A percentile compares a stretch with the other conserved stretches of the same genome.
phyloP scores from a whole-genome alignment of 2,888 invertebrate genomes.

The Polia nebulosa region DNA sequence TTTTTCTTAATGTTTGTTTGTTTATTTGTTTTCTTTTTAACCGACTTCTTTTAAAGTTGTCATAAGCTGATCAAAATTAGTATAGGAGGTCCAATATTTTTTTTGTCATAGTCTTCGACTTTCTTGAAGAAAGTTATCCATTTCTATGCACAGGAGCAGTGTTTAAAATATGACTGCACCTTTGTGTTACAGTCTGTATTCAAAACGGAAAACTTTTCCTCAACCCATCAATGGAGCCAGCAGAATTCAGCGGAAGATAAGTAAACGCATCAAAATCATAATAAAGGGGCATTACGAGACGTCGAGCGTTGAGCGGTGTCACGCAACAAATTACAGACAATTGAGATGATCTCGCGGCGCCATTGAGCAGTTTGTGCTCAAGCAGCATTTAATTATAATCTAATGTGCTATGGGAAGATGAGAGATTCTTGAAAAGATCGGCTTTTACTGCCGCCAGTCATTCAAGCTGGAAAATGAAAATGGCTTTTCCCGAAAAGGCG shows the following conservation, averaged over 20 bases:
- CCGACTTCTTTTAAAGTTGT: too few relatives aligned
- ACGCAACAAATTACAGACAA: conserved; percentile 69
- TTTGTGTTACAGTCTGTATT: not conserved
- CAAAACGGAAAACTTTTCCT: conserved; percentile 10
- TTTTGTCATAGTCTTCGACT: too few relatives aligned
- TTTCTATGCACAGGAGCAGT: too few relatives aligned
- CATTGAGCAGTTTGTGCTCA: conserved; percentile 53
- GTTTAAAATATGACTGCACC: too few relatives aligned
- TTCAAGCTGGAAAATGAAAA: not conserved
- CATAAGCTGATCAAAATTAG: too few relatives aligned
- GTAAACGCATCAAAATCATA: conserved; percentile 42
- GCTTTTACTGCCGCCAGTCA: conserved; percentile 1
- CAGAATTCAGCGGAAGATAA: conserved; percentile 5
- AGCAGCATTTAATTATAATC: conserved; percentile 67
- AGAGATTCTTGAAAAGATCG: conserved; percentile 22
- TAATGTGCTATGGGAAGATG: conserved; percentile 60
- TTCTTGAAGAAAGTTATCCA: too few relatives aligned
- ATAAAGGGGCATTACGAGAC: conserved; percentile 47
- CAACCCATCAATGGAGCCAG: conserved; percentile 31
- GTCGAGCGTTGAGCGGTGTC: conserved; percentile 50
- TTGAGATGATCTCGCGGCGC: conserved; percentile 63
- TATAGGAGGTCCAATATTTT: too few relatives aligned
- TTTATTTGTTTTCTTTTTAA: too few relatives aligned
- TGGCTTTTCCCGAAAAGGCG: rapidly evolving
- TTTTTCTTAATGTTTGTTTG: too few relatives aligned